These are phyloP conservation scores for Trichogramma dendrolimi DNA, from an alignment of 2,888 invertebrate genomes.

Conservation along the genomic window DNA sequence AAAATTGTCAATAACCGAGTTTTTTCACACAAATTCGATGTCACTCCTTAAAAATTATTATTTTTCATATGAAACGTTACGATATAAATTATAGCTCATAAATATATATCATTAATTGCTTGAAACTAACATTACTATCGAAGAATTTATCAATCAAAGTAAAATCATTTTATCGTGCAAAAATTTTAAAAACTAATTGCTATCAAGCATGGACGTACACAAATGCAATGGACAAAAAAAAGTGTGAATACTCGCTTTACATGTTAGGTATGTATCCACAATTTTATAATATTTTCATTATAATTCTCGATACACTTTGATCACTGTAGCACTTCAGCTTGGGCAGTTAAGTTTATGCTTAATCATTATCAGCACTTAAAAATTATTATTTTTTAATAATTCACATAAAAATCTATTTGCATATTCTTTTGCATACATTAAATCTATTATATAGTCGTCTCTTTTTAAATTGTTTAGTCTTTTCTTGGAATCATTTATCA, in stretches of 20 bases:
- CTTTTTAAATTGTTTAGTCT: background rate
- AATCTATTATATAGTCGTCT: constrained; percentile 1
- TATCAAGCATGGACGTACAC: constrained; percentile 1
- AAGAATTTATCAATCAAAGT: constrained; percentile 16
- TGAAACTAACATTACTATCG: constrained; percentile 17
- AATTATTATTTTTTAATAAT: background rate
- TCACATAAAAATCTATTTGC: constrained; percentile 42
- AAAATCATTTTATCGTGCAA: background rate
- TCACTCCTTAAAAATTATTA: constrained; percentile 1
- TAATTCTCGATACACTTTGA: constrained; percentile 15
- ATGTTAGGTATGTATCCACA: constrained; percentile 1
- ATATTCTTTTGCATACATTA: no score
- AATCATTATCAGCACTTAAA: constrained; percentile 20
- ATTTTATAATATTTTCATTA: background rate
- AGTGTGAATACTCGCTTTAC: background rate
- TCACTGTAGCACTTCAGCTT: constrained; percentile 4
- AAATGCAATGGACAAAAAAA: constrained; percentile 8
- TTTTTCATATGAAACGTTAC: constrained; percentile 7
- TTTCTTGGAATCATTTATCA: constrained; percentile 10
- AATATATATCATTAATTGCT: constrained; percentile 21
- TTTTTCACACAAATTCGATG: constrained; percentile 7
- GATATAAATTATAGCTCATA: constrained; percentile 19
- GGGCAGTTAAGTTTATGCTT: constrained; percentile 16
- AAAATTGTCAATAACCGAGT: constrained; percentile 18
- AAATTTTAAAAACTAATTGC: constrained; percentile 3